Evolutionary conservation across 2,113 vertebrate species (phyloP).

Genomic region (Bubo blakistoni): DNA sequence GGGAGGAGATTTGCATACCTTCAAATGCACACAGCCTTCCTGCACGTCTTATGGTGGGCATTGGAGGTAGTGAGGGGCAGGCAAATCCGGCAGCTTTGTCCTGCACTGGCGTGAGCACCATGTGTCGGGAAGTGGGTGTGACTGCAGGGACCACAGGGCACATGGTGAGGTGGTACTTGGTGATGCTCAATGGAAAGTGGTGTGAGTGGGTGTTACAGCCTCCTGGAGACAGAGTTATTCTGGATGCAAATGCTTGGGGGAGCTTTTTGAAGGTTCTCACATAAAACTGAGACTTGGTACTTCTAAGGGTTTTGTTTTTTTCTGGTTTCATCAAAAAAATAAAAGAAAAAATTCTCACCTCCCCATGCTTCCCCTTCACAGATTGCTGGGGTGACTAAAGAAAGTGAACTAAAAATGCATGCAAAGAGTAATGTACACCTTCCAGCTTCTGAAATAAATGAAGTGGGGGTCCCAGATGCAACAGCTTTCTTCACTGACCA

Average conservation of each 20-base stretch:
- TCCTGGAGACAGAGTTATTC: background rate
- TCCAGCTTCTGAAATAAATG: background rate
- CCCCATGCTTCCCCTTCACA: background rate
- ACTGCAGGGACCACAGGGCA: background rate
- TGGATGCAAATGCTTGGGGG: background rate
- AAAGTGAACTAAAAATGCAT: background rate
- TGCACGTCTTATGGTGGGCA: background rate
- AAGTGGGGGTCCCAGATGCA: background rate
- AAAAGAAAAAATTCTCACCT: background rate
- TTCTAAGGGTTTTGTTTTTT: background rate
- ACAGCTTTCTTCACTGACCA: background rate
- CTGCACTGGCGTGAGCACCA: rapidly evolving
- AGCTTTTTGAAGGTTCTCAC: background rate
- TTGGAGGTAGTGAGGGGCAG: background rate
- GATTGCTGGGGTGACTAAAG: background rate
- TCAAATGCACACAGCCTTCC: background rate
- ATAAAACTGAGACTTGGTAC: background rate
- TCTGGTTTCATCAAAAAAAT: background rate
- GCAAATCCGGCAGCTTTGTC: background rate
- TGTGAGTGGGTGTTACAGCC: background rate
- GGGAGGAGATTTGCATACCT: background rate
- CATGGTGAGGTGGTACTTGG: background rate
- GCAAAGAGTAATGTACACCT: background rate
- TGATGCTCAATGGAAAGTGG: background rate
- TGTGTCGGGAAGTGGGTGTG: rapidly evolving